A percentile compares a stretch with the other conserved stretches of the same genome.
These are phyloP conservation scores for Tringa solitaria DNA, from an alignment of 2,113 vertebrate genomes.

Conservation along the genomic window DNA sequence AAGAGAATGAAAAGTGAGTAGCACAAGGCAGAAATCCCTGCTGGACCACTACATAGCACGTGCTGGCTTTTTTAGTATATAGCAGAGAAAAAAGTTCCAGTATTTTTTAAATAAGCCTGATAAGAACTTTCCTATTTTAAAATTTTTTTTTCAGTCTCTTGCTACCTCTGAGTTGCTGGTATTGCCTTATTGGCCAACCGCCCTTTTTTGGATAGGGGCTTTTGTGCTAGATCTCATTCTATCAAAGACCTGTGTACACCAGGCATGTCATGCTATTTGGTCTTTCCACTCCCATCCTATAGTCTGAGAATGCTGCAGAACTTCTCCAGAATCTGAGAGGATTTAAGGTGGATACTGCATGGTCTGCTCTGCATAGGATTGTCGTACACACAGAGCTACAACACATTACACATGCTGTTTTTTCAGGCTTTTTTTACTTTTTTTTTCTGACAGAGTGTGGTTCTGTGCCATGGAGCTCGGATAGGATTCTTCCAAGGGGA, in stretches of 20 bases:
- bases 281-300: background rate
- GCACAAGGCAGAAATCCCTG: background rate
- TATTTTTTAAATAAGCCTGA: background rate
- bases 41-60: background rate
- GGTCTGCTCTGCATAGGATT: background rate
- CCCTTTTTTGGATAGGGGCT: background rate
- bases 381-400: background rate
- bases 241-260: background rate
- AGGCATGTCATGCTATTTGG: background rate
- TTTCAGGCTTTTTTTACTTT: background rate
- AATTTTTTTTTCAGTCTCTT: background rate
- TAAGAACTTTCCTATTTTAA: background rate
- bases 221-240: background rate
- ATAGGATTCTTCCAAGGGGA: conserved; percentile 98
- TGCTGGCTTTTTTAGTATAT: background rate
- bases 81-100: background rate
- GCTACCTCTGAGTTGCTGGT: background rate
- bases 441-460: conserved; percentile 75
- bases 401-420: background rate
- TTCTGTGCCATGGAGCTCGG: conserved; percentile 88
- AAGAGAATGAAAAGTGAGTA: background rate
- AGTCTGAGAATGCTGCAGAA: background rate
- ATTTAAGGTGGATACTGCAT: background rate
- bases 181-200: background rate
- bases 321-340: background rate